A percentile compares a stretch with the other conserved stretches of the same genome.
These are phyloP conservation scores for Mystacornis crossleyi DNA, from an alignment of 2,113 vertebrate genomes.

Conservation along the genomic window DNA sequence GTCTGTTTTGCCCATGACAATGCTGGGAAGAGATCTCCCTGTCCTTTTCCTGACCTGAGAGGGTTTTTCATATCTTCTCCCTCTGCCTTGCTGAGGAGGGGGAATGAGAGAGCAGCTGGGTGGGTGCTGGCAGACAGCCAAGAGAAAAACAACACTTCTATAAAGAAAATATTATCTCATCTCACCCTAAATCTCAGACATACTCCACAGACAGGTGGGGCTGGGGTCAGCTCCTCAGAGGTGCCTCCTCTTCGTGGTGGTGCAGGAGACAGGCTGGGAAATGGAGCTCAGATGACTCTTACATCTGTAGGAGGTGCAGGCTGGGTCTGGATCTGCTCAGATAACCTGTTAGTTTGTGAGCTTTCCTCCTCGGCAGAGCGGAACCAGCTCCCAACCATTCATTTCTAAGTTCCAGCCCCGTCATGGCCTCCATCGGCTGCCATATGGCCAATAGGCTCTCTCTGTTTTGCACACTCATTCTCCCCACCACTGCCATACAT, in stretches of 20 bases:
- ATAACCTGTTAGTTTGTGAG: rapidly evolving
- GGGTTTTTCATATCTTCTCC: background rate
- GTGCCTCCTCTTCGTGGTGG: background rate
- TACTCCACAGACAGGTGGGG: background rate
- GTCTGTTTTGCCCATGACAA: background rate
- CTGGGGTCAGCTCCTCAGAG: background rate
- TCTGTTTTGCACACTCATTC: background rate
- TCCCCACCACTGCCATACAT: background rate
- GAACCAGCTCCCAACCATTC: background rate
- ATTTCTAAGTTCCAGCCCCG: background rate
- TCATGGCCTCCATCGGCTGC: background rate
- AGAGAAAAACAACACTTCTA: background rate
- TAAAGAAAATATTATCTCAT: background rate
- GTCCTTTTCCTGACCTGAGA: background rate
- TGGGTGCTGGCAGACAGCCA: background rate
- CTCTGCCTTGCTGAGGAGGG: background rate
- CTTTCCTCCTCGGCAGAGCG: background rate
- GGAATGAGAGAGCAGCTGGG: background rate
- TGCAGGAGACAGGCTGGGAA: background rate
- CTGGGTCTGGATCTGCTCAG: background rate
- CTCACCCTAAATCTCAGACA: background rate
- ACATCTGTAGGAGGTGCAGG: rapidly evolving
- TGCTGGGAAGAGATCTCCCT: background rate
- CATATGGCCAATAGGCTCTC: constrained; percentile 2
- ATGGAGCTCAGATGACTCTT: background rate